Conservation (phyloP, 2,797 vertebrate species). For the Thunnus albacares region DNA sequence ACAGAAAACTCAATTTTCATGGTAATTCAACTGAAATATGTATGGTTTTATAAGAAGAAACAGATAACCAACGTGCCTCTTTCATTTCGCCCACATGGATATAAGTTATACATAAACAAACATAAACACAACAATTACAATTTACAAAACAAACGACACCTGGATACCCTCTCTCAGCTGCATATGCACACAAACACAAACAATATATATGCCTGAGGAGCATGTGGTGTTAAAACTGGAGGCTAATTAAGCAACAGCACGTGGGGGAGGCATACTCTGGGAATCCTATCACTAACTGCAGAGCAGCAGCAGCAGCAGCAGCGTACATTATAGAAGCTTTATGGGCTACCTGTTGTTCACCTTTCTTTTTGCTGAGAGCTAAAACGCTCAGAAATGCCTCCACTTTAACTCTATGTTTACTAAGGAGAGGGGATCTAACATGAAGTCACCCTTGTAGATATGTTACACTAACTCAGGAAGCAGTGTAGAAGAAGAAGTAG, state of each 20-base stretch:
- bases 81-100: conserved; percentile 29
- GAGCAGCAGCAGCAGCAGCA: conserved; percentile 71
- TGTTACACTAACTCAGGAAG: background rate
- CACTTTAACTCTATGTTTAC: conserved; percentile 21
- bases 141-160: conserved; percentile 45
- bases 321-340: conserved; percentile 58
- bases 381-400: conserved; percentile 52
- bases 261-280: conserved; percentile 78
- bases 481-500: background rate
- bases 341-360: conserved; percentile 75
- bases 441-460: background rate
- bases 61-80: too few species aligned
- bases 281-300: conserved; percentile 79
- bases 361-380: conserved; percentile 47
- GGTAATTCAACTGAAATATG: background rate
- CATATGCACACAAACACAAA: conserved; percentile 60
- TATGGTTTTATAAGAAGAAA: background rate
- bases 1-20: background rate
- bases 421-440: background rate
- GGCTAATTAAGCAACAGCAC: conserved; percentile 87
- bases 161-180: conserved; percentile 43
- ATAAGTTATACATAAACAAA: conserved; percentile 57
- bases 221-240: conserved; percentile 83
- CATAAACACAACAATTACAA: conserved; percentile 43
- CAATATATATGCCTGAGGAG: conserved; percentile 73